Percentiles rank a stretch among this genome's conserved stretches.
These are phyloP conservation scores for Trachelus stipa DNA, from an alignment of 2,888 invertebrate species.

Conservation along the genomic window DNA sequence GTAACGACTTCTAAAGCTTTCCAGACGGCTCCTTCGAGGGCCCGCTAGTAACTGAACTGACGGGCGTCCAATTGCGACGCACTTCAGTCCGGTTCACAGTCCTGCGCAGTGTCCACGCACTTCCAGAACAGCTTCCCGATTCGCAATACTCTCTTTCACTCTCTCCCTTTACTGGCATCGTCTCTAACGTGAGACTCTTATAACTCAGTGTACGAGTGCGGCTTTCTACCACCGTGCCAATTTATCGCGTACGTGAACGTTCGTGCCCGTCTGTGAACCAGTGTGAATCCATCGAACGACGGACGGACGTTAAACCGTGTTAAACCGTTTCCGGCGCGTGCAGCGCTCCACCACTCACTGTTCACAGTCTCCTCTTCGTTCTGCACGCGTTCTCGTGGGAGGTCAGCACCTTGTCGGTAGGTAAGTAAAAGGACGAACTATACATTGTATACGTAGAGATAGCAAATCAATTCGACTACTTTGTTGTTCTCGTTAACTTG, in stretches of 20 bases:
- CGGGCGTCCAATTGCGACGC: background rate
- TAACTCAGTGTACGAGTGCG: background rate
- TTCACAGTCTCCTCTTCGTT: background rate
- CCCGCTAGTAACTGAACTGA: constrained; percentile 2
- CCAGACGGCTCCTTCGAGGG: constrained; percentile 5
- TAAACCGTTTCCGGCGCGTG: constrained; percentile 10
- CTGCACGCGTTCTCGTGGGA: constrained; percentile 33
- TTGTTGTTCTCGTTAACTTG: background rate
- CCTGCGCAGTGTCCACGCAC: constrained; percentile 2
- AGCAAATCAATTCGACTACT: background rate
- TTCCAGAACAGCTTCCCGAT: background rate
- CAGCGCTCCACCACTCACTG: background rate
- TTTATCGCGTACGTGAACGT: constrained; percentile 6
- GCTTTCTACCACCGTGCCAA: background rate
- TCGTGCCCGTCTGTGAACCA: background rate
- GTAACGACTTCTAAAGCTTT: background rate
- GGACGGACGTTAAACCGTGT: constrained; percentile 7
- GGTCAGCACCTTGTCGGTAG: constrained; percentile 43
- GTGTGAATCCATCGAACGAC: constrained; percentile 1
- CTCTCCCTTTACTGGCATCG: background rate
- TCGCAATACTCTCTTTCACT: constrained; percentile 3
- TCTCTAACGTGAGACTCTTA: background rate
- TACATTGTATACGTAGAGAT: background rate
- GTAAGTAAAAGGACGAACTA: constrained; percentile 27
- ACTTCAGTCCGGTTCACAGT: constrained; percentile 7